Conservation (phyloP, 2,113 vertebrate species). For the Canis aureus region DNA sequence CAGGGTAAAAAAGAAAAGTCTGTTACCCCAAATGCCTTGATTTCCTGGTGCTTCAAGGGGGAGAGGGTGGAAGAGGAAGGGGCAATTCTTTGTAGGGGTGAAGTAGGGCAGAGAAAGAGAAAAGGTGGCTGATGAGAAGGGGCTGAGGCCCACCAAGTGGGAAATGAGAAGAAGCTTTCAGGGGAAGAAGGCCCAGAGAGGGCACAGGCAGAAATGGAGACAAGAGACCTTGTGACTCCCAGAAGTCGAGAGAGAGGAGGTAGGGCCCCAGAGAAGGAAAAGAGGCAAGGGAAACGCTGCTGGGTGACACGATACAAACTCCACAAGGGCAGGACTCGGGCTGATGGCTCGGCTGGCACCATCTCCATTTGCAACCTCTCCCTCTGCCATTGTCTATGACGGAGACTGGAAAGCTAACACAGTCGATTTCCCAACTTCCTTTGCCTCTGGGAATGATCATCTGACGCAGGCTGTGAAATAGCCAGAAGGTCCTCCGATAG, state of each 20-base stretch:
- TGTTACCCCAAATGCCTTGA: neutral
- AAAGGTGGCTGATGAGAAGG: neutral
- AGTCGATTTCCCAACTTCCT: neutral
- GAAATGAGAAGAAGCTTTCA: neutral
- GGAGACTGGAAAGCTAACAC: neutral
- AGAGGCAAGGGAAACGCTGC: neutral
- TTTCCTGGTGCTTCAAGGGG: neutral
- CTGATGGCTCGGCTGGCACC: fast-evolving
- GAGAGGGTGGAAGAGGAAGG: neutral
- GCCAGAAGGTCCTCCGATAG: neutral
- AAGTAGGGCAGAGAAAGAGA: neutral
- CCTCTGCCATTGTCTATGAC: neutral
- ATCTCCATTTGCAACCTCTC: no score
- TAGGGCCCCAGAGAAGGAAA: neutral
- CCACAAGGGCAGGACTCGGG: neutral
- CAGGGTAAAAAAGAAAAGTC: neutral
- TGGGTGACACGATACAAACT: neutral
- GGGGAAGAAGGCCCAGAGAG: neutral
- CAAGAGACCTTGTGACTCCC: neutral
- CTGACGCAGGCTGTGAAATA: neutral
- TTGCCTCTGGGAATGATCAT: neutral
- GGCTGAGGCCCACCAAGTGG: neutral
- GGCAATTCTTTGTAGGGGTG: no score
- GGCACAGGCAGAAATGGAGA: neutral
- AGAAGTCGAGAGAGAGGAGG: neutral